Conservation (phyloP, 2,113 vertebrate species). For the Hippocampus zosterae region DNA sequence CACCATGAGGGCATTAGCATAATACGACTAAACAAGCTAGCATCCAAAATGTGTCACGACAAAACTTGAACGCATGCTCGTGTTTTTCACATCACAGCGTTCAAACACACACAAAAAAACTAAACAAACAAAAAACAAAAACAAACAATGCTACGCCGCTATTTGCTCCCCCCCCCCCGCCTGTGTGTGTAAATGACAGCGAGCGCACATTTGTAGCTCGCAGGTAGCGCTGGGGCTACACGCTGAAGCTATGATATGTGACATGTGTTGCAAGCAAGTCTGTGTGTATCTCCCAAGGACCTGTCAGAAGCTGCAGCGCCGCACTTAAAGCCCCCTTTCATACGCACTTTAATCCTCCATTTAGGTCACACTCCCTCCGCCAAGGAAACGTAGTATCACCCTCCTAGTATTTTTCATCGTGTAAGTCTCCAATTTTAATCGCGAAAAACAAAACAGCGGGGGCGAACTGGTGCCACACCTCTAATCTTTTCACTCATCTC, state of each 20-base stretch:
- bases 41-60: slow-evolving; percentile 20
- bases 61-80: slow-evolving; percentile 28
- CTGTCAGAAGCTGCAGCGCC: slow-evolving; percentile 65
- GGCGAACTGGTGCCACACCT: not conserved
- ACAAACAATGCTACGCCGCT: slow-evolving; percentile 62
- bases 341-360: slow-evolving; percentile 63
- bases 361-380: slow-evolving; percentile 60
- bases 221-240: slow-evolving; percentile 71
- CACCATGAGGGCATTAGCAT: slow-evolving; percentile 24
- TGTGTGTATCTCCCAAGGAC: slow-evolving; percentile 71
- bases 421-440: slow-evolving; percentile 22
- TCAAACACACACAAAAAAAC: slow-evolving; percentile 40
- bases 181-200: slow-evolving; percentile 57
- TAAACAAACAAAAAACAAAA: slow-evolving; percentile 36
- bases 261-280: slow-evolving; percentile 74
- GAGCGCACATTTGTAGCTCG: slow-evolving; percentile 73
- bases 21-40: slow-evolving; percentile 21
- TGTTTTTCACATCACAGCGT: slow-evolving; percentile 48
- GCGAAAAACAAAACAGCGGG: slow-evolving; percentile 6
- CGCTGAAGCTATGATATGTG: slow-evolving; percentile 76
- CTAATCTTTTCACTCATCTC: slow-evolving; percentile 7
- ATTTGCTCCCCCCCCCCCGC: slow-evolving; percentile 47
- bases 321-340: slow-evolving; percentile 66
- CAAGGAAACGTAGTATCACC: slow-evolving; percentile 28
- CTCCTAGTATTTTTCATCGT: slow-evolving; percentile 17